Base-by-base conservation (phyloP, 2,888 invertebrate species). In the Aricia artaxerxes region DNA sequence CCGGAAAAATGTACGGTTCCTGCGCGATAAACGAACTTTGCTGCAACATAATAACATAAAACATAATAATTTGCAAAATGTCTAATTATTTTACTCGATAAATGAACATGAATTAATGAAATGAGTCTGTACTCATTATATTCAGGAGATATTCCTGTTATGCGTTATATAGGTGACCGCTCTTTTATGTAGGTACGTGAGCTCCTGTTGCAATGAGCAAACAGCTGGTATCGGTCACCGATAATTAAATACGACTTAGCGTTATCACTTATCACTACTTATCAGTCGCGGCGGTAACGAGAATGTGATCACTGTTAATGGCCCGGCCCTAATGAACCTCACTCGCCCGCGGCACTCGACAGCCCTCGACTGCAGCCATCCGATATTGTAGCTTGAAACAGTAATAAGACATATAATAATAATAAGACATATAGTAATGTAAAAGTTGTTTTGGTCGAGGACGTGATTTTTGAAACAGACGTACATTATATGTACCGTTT, bases 271-370 rank as follows among this genome's bases (percentile, higher is more conserved):
- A 84, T 85, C 83, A 73, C 77, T 60, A 57, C 78, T 81, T 84
- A 84, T 85, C 83, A 73, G 78, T 60, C 44, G 38, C 31, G 80
- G 85, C 89, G 81, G 86, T 90, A 90, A 91, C 88, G 91, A 91
- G 85, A 81, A 78, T 83, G 85, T 88, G 90, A 91, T 91, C 86
- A 88, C 82, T 88, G 84, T 84, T 91, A 91, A 91, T 91, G 85
- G 86, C 83, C 84, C 82, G 86, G 85, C 83, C 81, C 80, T 90
- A 88, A 90, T 87, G 87, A 86, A 79, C 79, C 76, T 80, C 35
- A 3, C 1, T 35, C 69, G 35, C 4, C 5, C 5, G 35, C 9
- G 9, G 9, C 49, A 9, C 9, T 49, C 11, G 9, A 49, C 2
- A 31, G 69, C 4, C 35, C 69, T 69, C 2, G 7, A 64, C 13